A percentile compares a stretch with the other conserved stretches of the same genome.
These are phyloP conservation scores for Crypturellus tataupa DNA, from an alignment of 2,797 vertebrate species.

Conservation along the genomic window DNA sequence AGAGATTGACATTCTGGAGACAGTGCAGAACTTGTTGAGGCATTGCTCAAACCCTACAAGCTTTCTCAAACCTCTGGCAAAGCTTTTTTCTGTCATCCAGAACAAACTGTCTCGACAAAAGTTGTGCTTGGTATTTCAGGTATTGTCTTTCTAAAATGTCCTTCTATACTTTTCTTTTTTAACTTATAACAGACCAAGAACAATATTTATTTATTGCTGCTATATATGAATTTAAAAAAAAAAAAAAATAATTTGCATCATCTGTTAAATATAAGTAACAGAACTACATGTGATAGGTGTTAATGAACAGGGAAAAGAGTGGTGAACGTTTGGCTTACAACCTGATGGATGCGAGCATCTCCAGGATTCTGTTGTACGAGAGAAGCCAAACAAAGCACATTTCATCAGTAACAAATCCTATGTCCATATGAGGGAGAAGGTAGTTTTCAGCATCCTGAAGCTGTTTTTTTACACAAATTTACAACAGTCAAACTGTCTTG, in stretches of 20 bases:
- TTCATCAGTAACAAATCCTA: background rate
- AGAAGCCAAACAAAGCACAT: background rate
- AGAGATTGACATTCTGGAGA: conserved; percentile 92
- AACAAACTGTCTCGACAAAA: conserved; percentile 90
- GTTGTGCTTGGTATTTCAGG: conserved; percentile 92
- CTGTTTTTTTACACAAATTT: background rate
- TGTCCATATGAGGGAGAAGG: background rate
- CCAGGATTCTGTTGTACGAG: background rate
- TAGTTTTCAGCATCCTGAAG: background rate
- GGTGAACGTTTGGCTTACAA: background rate
- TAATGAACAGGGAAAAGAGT: background rate
- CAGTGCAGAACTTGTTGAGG: conserved; percentile 91
- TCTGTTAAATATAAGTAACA: background rate
- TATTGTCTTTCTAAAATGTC: conserved; percentile 54
- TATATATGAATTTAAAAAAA: background rate
- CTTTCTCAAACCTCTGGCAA: conserved; percentile 91
- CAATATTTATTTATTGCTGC: background rate
- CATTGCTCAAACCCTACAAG: conserved; percentile 84
- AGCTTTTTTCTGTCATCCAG: conserved; percentile 90
- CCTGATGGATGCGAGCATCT: background rate
- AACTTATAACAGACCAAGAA: background rate
- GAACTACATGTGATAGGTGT: background rate
- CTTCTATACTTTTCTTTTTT: background rate
- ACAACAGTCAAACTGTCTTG: background rate
- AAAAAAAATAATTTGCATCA: background rate